Base-by-base conservation (phyloP, 2,888 invertebrate species). In the Athripsodes cinereus region DNA sequence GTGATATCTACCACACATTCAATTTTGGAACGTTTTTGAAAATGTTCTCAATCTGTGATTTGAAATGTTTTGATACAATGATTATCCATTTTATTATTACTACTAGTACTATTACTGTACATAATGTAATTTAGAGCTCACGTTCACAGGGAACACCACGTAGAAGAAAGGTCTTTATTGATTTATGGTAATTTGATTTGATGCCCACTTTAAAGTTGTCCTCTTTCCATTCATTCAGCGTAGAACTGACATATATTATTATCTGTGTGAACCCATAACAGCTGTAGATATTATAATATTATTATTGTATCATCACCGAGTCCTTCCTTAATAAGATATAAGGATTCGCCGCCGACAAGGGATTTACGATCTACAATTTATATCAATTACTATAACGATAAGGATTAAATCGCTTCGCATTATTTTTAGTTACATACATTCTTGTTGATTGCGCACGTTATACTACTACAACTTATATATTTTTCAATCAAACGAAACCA, bases 161-260 rank as follows among this genome's bases (percentile, higher is more conserved):
- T 40, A 40, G 40, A 8, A 40, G 40, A 40, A 40, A 40, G 40
- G 40, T 40, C 40, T 40, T 40, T 40, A 40, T 40, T 40, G 40
- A 40, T 40, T 40, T 40, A 40, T 40, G 40, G 40, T 40, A 40
- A 40, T 40, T 40, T 40, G 40, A 40, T 40, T 40, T 40, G 40
- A 40, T 40, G 40, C 8, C 13, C 13, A 40, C 40, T 40, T 40
- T 40, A 40, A 40, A 8, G 40, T 40, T 40, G 13, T 3, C 40
- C 16, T 40, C 40, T 16, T 40, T 40, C 31, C 13, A 40, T 16
- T 3, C 40, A 16, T 40, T 5, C 2, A 11, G 11, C 31, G 31
- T 31, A 31, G 8, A 31, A 31, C 31, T 11, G 6, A 31, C 31
- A 31, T 31, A 31, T 11, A 8, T n/a, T n/a, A n/a, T n/a, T n/a